These are phyloP conservation scores for Oxyruncus cristatus DNA, from an alignment of 2,113 vertebrate species.

Conservation along the genomic window DNA sequence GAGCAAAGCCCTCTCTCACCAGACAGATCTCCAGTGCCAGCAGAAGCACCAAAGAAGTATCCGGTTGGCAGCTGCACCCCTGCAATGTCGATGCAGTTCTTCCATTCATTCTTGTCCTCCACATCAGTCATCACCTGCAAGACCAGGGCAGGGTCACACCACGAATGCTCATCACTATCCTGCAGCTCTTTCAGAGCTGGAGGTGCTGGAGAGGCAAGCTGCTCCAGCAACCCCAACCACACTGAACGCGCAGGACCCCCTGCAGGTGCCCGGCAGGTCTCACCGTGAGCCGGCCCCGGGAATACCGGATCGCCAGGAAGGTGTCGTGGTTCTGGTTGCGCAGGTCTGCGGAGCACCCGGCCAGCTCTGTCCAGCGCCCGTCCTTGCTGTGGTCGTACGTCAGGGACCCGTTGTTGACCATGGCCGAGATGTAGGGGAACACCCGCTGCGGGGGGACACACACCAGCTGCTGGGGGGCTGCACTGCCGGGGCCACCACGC, in stretches of 20 bases:
- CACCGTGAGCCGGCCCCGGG: conserved; percentile 92
- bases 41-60: conserved; percentile 95
- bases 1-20: conserved; percentile 73
- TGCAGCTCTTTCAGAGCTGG: background rate
- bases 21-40: conserved; percentile 95
- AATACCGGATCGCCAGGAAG: conserved; percentile 95
- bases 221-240: background rate
- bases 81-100: conserved; percentile 93
- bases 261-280: background rate
- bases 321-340: conserved; percentile 93
- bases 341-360: conserved; percentile 90
- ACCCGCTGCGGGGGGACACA: conserved; percentile 77
- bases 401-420: conserved; percentile 96
- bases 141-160: background rate
- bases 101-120: conserved; percentile 96
- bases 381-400: conserved; percentile 95
- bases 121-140: conserved; percentile 92
- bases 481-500: background rate
- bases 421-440: conserved; percentile 94
- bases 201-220: background rate
- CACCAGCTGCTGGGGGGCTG: background rate
- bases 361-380: conserved; percentile 88
- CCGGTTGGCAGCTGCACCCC: conserved; percentile 95
- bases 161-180: background rate
- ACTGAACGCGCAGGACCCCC: rapidly evolving